Base-by-base conservation (phyloP, 2,797 vertebrate genomes). In the Spondyliosoma cantharus region DNA sequence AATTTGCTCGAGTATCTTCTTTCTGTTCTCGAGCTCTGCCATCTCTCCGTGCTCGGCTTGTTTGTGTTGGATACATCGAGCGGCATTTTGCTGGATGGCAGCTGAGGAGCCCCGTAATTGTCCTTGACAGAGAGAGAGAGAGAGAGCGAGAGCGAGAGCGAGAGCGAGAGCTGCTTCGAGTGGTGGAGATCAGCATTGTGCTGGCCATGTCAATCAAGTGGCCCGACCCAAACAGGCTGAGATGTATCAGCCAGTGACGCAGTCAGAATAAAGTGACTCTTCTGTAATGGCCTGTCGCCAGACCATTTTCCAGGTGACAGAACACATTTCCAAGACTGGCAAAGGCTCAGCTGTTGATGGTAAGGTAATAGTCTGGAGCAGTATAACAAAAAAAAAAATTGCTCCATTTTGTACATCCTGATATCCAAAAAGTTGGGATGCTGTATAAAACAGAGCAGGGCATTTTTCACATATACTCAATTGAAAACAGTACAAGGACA, bases 231-330 rank as follows among this genome's bases (percentile, higher is more conserved):
- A 71, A 74, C n/a, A 0, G 58, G 60, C 78, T 46, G 59, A 81
- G 71, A 78, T 49, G 54, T 80, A 89, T 88, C 91, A 83, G 76
- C 75, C 66, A 24, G 74, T 86, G 86, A 88, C 60, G 37, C 84
- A 77, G 81, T 72, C 76, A 56, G 80, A 92, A 90, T 90, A 78
- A 89, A 92, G 86, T 71, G 87, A 85, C 88, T 89, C 85, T 78
- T 89, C 89, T 87, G 81, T 93, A 94, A 94, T 93, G 90, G 87
- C 83, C 89, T 91, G 92, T 94, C 87, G 48, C 84, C 74, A 58
- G 20, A 80, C 75, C 57, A 86, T 90, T 91, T 92, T 92, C 82
- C 76, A 85, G 80, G 87, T 92, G 91, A 93, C 91, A 87, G 80
- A 70, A 87, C 74, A 77, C 52, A 85, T 90, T 85, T 86, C 75